phyloP scores from a whole-genome alignment of 2,113 vertebrate genomes.

The Acrocephalus kingi region DNA sequence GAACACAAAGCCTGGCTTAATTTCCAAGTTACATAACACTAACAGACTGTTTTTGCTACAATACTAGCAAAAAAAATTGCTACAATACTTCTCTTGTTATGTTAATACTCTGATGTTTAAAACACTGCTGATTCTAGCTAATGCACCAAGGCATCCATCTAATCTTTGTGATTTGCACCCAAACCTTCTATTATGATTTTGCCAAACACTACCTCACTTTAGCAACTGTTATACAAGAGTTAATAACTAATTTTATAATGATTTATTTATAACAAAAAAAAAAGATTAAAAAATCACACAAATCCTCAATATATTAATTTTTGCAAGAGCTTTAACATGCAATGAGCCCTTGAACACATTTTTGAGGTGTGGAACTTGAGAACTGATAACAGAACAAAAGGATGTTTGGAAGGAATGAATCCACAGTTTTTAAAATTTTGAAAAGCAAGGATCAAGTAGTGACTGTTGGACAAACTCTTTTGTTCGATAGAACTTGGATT shows the following conservation, averaged over 20 bases:
- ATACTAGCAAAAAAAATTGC: too few species aligned
- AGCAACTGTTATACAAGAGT: not conserved
- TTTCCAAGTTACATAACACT: not conserved
- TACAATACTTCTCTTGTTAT: not conserved
- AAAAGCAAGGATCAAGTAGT: not conserved
- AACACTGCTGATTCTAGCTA: not conserved
- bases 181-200: not conserved
- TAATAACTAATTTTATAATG: not conserved
- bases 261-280: slow-evolving; percentile 15
- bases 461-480: not conserved
- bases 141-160: not conserved
- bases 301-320: not conserved
- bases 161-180: not conserved
- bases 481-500: not conserved
- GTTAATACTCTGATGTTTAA: not conserved
- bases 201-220: not conserved
- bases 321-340: not conserved
- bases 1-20: not conserved
- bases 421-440: not conserved
- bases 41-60: not conserved
- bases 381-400: not conserved
- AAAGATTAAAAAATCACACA: not conserved
- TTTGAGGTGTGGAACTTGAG: rapidly evolving
- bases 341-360: not conserved
- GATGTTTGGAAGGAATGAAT: not conserved